Base-by-base conservation (phyloP, 2,113 vertebrate species). In the Ailurus styani region DNA sequence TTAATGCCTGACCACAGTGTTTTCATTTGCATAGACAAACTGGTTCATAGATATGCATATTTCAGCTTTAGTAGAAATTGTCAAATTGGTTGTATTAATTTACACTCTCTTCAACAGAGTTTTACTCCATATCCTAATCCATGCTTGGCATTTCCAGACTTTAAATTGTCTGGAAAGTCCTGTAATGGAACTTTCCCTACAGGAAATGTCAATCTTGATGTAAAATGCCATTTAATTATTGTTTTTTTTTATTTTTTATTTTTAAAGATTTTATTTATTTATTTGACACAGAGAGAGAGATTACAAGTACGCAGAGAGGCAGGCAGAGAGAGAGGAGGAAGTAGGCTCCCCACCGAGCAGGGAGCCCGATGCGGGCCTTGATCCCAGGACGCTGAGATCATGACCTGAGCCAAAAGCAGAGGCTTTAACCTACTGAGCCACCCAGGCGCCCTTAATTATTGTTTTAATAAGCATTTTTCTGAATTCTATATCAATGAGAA, bases 31-130 rank as follows among this genome's bases (percentile, higher is more conserved):
- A 50, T 2, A 66, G 77, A 55, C 88, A 88, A 94, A 3, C 15
- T 86, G 14, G 3, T 34, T 77, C 50, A 85, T 9, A 29, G 20
- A 75, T n/a, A 50, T 7, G 2, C 11, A 7, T 88, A 85, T 55
- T 91, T 91, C 50, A 85, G 23, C 70, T 54, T 97, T 92, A 84
- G 40, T 40, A 95, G 60, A 93, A 66, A 87, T 54, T 91, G 55
- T 23, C 82, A 45, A 47, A n/a, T 73, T 47, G 18, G 4, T 25
- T 79, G 9, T 87, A n/a, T 75, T 6, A 14, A 3, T 54, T 72
- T 50, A 45, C 12, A 47, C 6, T 37, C 20, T 29, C 40, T 42
- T n/a, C 42, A 86, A 54, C 13, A 79, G 18, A 66, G 9, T 64
- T 92, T 73, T 92, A 57, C 23, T 81, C 47, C 27, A 21, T 40